Evolutionary conservation across 2,113 vertebrate genomes (phyloP), one percentile per base, ranked within the genome.

Genomic region (Thinocorus orbignyianus): DNA sequence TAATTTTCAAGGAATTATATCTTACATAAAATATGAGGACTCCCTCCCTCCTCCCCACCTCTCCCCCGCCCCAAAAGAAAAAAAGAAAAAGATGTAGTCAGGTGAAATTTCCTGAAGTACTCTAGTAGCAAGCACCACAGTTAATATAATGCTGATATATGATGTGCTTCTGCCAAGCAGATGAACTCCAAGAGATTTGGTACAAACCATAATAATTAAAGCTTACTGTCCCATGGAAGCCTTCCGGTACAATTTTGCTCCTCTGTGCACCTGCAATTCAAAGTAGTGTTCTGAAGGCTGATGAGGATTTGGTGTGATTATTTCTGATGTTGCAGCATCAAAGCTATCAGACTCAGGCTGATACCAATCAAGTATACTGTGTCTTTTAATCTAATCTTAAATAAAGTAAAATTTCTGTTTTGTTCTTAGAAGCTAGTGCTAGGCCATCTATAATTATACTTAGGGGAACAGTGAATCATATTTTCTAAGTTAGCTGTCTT

Each of bases 1-100:
- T 41, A 33, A 76, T 48, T 52, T 69, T 76, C 18, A 65, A 91
- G 52, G 22, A 57, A 66, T 81, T 78, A 7, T 46, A n/a, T 73
- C 23, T 39, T 81, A 13, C 11, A 26, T 57, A 33, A 72, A 65
- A 60, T 31, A 54, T 1, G 2, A 51, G 8, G 74, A 15, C 9
- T 8, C 10, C 11, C 48, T 7, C 48, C 46, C 46, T 20, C 46
- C n/a, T n/a, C n/a, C n/a, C n/a, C n/a, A n/a, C n/a, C n/a, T n/a
- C n/a, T n/a, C n/a, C n/a, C n/a, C n/a, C n/a, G n/a, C n/a, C 24
- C 23, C 48, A 42, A 52, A 54, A 19, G 0, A 0, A 33, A 49
- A 9, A 41, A 20, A 60, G 62, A 76, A 72, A 79, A 69, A n/a
- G n/a, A n/a, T n/a, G n/a, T n/a, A n/a, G n/a, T 0, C 2, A 37